Percentiles rank a stretch among this genome's conserved stretches.
These are phyloP conservation scores for Sebastes ruberrimus DNA, from an alignment of 2,797 vertebrate species.

Conservation along the genomic window DNA sequence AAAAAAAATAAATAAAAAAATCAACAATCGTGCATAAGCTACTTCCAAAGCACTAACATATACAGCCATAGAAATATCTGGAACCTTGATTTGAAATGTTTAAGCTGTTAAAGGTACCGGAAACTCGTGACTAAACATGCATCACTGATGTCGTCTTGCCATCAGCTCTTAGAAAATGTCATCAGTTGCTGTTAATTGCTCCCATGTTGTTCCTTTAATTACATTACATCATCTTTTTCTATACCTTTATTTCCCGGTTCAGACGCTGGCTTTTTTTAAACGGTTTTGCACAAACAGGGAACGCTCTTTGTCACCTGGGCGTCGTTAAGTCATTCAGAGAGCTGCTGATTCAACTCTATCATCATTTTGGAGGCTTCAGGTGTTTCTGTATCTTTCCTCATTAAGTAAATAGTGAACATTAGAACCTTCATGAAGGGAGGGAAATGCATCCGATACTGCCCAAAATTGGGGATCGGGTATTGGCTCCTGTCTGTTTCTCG, in stretches of 20 bases:
- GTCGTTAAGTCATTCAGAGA: no score
- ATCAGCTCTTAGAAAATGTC: background rate
- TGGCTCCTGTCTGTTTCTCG: no score
- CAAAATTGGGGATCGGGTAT: no score
- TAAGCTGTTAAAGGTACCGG: background rate
- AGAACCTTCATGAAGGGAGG: background rate
- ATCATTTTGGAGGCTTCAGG: background rate
- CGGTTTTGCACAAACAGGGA: no score
- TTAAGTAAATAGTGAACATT: background rate
- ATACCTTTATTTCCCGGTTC: background rate
- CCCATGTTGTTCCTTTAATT: background rate
- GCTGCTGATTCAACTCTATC: no score
- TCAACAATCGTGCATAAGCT: slow-evolving; percentile 11
- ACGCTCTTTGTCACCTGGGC: no score
- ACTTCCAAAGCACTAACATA: slow-evolving; percentile 18
- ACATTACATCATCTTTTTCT: background rate
- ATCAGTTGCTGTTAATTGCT: background rate
- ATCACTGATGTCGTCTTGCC: background rate
- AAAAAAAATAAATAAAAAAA: no score
- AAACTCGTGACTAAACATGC: background rate
- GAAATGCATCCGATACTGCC: no score
- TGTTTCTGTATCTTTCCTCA: background rate
- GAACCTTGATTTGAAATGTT: background rate
- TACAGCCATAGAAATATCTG: background rate
- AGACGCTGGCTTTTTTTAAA: background rate